Percentiles rank a stretch among this genome's conserved stretches.
These are phyloP conservation scores for Slavum lentiscoides DNA, from an alignment of 2,888 invertebrate genomes.

Conservation along the genomic window DNA sequence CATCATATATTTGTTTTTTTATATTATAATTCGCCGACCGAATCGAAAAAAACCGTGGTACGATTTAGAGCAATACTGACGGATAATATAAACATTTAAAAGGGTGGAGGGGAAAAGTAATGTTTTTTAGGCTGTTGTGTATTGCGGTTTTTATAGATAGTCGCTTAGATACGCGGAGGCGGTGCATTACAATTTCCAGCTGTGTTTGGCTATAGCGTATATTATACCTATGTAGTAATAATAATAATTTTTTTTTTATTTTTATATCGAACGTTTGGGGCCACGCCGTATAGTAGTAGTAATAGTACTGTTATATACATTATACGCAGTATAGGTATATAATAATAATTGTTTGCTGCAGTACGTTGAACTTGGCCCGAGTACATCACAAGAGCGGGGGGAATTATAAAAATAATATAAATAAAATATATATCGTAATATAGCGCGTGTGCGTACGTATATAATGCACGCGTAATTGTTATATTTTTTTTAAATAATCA, in stretches of 20 bases:
- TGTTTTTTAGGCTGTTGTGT: conserved; percentile 22
- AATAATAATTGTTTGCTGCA: conserved; percentile 28
- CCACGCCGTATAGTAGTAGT: background rate
- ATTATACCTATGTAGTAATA: background rate
- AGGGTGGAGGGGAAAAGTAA: background rate
- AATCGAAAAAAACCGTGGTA: no score
- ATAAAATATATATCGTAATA: no score
- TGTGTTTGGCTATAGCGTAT: background rate
- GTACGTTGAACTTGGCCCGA: conserved; percentile 39
- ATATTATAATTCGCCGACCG: no score
- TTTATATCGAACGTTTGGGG: conserved; percentile 30
- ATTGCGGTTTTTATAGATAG: conserved; percentile 11
- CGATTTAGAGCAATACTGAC: no score
- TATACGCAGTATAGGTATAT: background rate
- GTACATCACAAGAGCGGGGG: background rate
- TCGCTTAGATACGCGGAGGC: conserved; percentile 32
- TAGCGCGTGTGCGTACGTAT: no score
- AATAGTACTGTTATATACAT: conserved; percentile 6
- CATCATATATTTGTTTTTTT: no score
- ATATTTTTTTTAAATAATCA: no score
- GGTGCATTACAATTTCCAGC: conserved; percentile 22
- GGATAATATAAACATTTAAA: no score
- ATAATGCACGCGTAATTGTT: no score
- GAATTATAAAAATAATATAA: conserved; percentile 21
- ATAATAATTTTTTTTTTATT: conserved; percentile 1